Evolutionary conservation across 1,140 invertebrate genomes (phyloP), one percentile per base, ranked within the genome.

Genomic region (Akabosia matsudoensis): DNA sequence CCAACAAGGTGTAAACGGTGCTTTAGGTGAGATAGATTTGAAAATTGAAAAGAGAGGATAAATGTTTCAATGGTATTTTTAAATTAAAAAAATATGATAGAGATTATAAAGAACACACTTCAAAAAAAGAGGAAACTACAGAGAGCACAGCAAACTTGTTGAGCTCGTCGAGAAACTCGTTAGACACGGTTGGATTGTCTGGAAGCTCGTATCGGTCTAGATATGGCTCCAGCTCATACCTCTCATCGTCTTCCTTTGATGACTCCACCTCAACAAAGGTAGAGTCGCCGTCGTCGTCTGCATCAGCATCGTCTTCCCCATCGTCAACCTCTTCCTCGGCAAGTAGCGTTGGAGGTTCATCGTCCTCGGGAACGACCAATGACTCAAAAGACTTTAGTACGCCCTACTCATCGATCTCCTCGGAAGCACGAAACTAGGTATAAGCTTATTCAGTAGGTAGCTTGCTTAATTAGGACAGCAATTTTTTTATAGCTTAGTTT

Each of bases 1-100:
- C 94, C 94, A 18, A 96, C 93, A 52, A 88, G 93, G 79, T 96
- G 94, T 86, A 96, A 96, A 86, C 87, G 94, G 79, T 97, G 94
- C 85, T 96, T 96, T 87, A 91, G 94, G 88, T 91, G 86, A 80
- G 79, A 74, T n/a, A n/a, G n/a, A n/a, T n/a, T n/a, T n/a, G n/a
- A n/a, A n/a, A n/a, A n/a, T n/a, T n/a, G n/a, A n/a, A n/a, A n/a
- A n/a, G n/a, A n/a, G n/a, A n/a, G n/a, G n/a, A n/a, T n/a, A n/a
- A n/a, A n/a, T n/a, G n/a, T n/a, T n/a, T n/a, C n/a, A n/a, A n/a
- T n/a, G n/a, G 31, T 74, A 31, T 78, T 54, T 74, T 51, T 78
- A 33, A 33, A 51, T 76, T 64, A 31, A 51, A 52, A 74, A 78
- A 76, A n/a, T n/a, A n/a, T 84, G 83, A 72, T 81, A 91, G 90